Conservation (phyloP, 2,797 vertebrate genomes). For the Myotis findleyi region DNA sequence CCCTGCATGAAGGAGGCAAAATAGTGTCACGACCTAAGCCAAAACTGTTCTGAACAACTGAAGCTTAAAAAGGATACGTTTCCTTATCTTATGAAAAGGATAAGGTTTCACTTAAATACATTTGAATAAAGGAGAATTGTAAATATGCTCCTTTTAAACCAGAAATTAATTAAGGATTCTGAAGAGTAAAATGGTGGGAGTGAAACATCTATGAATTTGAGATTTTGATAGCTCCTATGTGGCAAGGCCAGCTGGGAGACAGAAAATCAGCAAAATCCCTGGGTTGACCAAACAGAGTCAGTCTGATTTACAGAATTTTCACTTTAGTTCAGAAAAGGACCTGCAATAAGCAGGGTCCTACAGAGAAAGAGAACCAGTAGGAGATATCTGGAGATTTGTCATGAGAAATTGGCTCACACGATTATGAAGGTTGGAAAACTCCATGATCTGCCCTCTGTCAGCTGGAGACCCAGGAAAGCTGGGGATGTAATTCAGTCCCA, state of each 20-base stretch:
- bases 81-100: neutral
- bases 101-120: neutral
- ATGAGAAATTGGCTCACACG: neutral
- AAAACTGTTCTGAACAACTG: neutral
- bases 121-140: neutral
- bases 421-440: neutral
- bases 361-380: neutral
- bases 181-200: neutral
- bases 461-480: neutral
- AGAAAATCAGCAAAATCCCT: neutral
- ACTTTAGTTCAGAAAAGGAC: neutral
- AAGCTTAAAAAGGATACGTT: neutral
- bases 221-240: neutral
- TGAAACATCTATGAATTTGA: neutral
- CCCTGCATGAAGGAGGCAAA: neutral
- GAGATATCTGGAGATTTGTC: neutral
- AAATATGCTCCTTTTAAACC: neutral
- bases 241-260: neutral
- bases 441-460: neutral
- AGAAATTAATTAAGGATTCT: conserved; percentile 20
- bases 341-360: neutral
- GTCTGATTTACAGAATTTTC: neutral
- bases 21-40: accelerated
- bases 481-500: too few relatives aligned
- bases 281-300: neutral